Evolutionary conservation across 2,888 invertebrate genomes (phyloP).

Genomic region (Germaria angustata): DNA sequence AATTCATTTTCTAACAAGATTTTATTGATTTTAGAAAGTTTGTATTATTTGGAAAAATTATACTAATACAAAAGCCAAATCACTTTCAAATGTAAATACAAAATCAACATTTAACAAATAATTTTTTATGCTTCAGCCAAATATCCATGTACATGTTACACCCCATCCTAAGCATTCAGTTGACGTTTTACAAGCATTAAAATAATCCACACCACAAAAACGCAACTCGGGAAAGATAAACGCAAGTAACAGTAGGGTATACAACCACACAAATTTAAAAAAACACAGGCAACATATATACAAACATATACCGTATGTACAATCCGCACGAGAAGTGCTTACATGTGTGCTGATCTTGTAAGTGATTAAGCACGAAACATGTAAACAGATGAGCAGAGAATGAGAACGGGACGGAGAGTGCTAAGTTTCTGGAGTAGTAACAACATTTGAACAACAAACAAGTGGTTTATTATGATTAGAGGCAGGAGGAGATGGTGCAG

Average conservation of each 20-base stretch:
- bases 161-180: constrained; percentile 54
- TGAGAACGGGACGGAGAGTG: background rate
- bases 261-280: background rate
- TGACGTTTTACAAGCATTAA: constrained; percentile 64
- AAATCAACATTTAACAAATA: background rate
- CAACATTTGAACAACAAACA: background rate
- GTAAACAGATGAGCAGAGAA: constrained; percentile 45
- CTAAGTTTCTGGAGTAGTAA: background rate
- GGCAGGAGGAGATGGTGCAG: constrained; percentile 13
- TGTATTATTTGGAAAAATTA: too few species aligned
- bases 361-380: constrained; percentile 60
- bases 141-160: constrained; percentile 60
- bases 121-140: background rate
- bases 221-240: constrained; percentile 2
- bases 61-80: background rate
- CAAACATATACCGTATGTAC: too few species aligned
- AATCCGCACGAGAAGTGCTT: constrained; percentile 48
- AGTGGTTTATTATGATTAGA: constrained; percentile 12
- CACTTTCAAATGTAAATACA: constrained; percentile 21
- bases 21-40: constrained; percentile 3
- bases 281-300: constrained; percentile 10
- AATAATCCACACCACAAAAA: constrained; percentile 52
- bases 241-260: background rate
- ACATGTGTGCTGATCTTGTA: constrained; percentile 63
- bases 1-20: too few species aligned